Evolutionary conservation across 2,113 vertebrate species (phyloP).

Genomic region (Nannospalax galili): DNA sequence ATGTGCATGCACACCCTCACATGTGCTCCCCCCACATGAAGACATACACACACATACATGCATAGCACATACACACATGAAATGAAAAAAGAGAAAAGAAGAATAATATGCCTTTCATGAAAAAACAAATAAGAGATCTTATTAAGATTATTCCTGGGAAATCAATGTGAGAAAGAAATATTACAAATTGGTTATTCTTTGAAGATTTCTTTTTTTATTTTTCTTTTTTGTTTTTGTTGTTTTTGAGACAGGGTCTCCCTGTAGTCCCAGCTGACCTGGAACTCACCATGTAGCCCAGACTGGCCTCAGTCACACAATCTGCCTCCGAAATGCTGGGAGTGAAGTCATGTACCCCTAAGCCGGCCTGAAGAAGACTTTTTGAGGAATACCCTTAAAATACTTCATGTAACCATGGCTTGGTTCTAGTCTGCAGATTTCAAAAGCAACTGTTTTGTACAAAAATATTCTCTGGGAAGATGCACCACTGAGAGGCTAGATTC

Average conservation of each 20-base stretch:
- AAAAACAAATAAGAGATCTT: neutral
- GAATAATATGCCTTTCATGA: neutral
- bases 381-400: neutral
- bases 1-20: neutral
- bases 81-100: neutral
- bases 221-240: too few species aligned
- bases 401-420: neutral
- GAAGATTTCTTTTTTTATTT: neutral
- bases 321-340: too few species aligned
- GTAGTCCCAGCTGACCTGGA: too few species aligned
- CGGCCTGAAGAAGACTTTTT: too few species aligned
- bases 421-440: neutral
- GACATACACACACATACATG: neutral
- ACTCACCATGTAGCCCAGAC: too few species aligned
- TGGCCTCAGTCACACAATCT: too few species aligned
- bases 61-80: too few species aligned
- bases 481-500: neutral
- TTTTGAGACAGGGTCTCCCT: too few species aligned
- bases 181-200: neutral
- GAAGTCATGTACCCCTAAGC: too few species aligned
- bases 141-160: neutral
- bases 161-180: neutral
- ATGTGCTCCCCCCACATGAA: too few species aligned
- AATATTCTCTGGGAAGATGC: neutral
- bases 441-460: neutral